Base-by-base conservation (phyloP, 2,888 invertebrate species). In the Chorisops tibialis region DNA sequence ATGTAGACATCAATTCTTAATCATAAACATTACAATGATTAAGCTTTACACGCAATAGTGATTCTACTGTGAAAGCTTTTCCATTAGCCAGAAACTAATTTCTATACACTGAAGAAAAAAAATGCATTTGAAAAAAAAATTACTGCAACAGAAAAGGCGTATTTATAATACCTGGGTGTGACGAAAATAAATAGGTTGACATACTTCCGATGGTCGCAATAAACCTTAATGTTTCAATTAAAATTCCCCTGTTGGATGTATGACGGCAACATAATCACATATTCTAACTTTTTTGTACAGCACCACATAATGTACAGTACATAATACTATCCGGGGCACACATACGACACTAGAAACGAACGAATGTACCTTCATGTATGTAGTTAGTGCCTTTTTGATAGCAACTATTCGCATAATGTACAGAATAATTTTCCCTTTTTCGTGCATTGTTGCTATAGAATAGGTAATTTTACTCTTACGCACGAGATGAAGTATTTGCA, bases 221-320 rank as follows among this genome's bases (percentile, higher is more conserved):
- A 70, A 73, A 72, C 71, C 72, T 72, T 71, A 73, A 73, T 73
- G 72, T 73, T 72, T 72, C 74, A 74, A 74, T 72, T 75, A 75
- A 72, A 72, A 70, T 69, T 70, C 62, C 63, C 63, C 41, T 61
- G 59, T 56, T 56, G 59, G 63, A 58, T 64, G 56, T 63, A 64
- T 63, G 59, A 47, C 45, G 59, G 47, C 52, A 63, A 60, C 61
- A 63, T 61, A 61, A 48, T 59, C 45, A 59, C 21, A 35, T 45
- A 59, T 48, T 59, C 59, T 14, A 18, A 30, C 45, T 38, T 56
- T n/a, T 56, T 18, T 11, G 43, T 43, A 12, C 39, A 54, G 39
- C 38, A 52, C 21, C n/a, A 22, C 14, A 39, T 41, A 9, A 7
- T 30, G 30, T 30, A 30, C 7, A 30, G 1, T 30, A 30, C 30